A percentile compares a stretch with the other conserved stretches of the same genome.
Evolutionary conservation across 2,888 invertebrate species (phyloP).

Genomic region (Mesodorylaimus sp.): DNA sequence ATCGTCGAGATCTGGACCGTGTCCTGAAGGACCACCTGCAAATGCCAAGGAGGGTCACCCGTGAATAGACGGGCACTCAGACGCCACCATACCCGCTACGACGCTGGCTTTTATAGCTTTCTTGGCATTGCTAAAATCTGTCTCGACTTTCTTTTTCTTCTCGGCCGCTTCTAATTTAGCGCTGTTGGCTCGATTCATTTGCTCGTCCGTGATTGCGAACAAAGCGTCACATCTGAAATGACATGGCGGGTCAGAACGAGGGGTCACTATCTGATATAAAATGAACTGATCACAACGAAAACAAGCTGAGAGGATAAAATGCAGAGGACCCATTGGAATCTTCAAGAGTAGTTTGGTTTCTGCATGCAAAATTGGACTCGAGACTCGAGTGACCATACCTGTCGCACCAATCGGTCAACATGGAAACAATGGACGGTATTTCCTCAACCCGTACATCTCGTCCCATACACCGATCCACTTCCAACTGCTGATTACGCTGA

Average conservation of each 20-base stretch:
- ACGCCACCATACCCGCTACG: not conserved
- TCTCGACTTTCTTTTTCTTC: conserved; percentile 4
- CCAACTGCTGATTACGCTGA: conserved; percentile 75
- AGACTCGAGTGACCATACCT: not conserved
- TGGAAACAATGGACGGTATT: conserved; percentile 54
- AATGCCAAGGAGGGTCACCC: not conserved
- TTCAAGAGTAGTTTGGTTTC: not conserved
- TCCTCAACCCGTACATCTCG: conserved; percentile 72
- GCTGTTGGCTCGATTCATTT: conserved; percentile 4
- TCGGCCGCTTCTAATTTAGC: not conserved
- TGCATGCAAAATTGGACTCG: not conserved
- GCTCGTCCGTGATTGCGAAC: conserved; percentile 5
- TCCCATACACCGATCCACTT: conserved; percentile 81
- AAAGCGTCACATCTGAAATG: conserved; percentile 7
- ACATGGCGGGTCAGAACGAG: too few species aligned
- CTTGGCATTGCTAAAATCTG: conserved; percentile 10
- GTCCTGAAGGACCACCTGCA: not conserved
- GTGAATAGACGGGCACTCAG: not conserved
- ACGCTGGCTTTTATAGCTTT: conserved; percentile 10
- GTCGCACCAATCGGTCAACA: conserved; percentile 27
- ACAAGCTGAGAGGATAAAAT: too few species aligned
- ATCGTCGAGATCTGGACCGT: conserved; percentile 4
- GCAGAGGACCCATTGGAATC: not conserved
- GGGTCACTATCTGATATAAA: too few species aligned
- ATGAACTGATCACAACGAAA: too few species aligned